A percentile compares a stretch with the other conserved stretches of the same genome.
Evolutionary conservation across 2,113 vertebrate genomes (phyloP).

Genomic region (Rhabdomys dilectus): DNA sequence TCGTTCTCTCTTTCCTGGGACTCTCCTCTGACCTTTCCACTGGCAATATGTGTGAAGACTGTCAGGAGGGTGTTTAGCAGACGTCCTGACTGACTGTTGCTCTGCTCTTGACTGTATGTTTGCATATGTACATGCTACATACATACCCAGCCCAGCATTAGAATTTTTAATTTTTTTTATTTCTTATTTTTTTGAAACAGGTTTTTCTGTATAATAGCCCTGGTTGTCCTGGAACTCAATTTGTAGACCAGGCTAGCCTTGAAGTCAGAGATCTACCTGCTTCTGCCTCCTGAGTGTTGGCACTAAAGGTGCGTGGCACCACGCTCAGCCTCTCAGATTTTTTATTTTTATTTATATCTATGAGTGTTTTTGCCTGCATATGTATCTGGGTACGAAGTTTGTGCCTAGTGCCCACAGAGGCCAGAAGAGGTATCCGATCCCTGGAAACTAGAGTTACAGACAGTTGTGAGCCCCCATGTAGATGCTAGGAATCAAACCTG

Average conservation of each 20-base stretch:
- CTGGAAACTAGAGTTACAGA: not conserved
- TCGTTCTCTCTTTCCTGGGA: not conserved
- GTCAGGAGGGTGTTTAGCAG: not conserved
- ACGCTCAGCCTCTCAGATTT: not conserved
- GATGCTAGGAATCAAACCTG: not conserved
- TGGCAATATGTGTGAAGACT: not conserved
- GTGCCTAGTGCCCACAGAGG: not conserved
- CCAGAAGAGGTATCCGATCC: not conserved
- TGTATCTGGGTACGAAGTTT: not conserved
- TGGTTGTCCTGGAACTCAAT: not conserved
- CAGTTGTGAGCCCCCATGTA: not conserved
- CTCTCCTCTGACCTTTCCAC: not conserved
- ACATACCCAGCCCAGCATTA: not conserved
- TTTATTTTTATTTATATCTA: not conserved
- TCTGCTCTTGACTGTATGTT: not conserved
- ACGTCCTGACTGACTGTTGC: not conserved
- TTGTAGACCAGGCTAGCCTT: not conserved
- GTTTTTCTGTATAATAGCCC: not conserved
- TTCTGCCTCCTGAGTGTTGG: not conserved
- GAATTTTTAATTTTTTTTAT: not conserved
- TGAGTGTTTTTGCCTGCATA: not conserved
- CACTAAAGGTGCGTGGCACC: not conserved
- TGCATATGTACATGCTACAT: not conserved
- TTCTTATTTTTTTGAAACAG: not conserved
- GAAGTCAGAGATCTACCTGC: not conserved